Percentiles rank a stretch among this genome's conserved stretches.
Conservation (phyloP, 2,888 invertebrate genomes). For the Crematogaster levior region DNA sequence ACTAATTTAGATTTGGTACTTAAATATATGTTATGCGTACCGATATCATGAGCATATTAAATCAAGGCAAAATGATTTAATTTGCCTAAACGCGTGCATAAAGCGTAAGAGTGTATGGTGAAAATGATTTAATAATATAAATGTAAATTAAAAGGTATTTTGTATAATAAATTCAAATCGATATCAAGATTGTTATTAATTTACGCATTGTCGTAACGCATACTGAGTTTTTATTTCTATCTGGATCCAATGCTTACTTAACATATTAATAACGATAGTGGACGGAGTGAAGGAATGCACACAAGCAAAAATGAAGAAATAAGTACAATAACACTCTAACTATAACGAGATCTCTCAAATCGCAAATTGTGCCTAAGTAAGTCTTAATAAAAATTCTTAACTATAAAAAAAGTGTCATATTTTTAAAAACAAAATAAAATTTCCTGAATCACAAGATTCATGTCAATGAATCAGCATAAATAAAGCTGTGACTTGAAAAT, state of each 20-base stretch:
- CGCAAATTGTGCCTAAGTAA: conserved; percentile 55
- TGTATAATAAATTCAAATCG: not conserved
- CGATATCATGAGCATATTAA: conserved; percentile 11
- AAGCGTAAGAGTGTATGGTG: not conserved
- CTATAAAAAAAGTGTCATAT: not conserved
- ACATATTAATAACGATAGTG: conserved; percentile 67
- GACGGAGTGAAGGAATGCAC: conserved; percentile 73
- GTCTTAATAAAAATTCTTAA: conserved; percentile 47
- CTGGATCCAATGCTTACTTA: conserved; percentile 71
- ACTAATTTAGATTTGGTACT: conserved; percentile 55
- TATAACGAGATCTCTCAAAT: conserved; percentile 64
- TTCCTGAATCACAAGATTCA: conserved; percentile 37
- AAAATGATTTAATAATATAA: conserved; percentile 34
- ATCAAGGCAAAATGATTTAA: conserved; percentile 6
- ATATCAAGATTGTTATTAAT: conserved; percentile 26
- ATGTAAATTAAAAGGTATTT: conserved; percentile 6
- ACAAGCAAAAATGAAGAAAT: conserved; percentile 50
- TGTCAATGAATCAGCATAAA: not conserved
- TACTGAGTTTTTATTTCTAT: conserved; percentile 9
- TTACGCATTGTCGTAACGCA: conserved; percentile 1
- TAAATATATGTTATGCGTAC: not conserved
- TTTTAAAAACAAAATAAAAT: conserved; percentile 29
- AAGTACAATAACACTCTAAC: conserved; percentile 30
- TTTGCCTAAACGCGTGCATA: not conserved
- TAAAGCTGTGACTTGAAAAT: conserved; percentile 19